Conservation (phyloP, 2,797 vertebrate species). For the Thamnophis elegans region DNA sequence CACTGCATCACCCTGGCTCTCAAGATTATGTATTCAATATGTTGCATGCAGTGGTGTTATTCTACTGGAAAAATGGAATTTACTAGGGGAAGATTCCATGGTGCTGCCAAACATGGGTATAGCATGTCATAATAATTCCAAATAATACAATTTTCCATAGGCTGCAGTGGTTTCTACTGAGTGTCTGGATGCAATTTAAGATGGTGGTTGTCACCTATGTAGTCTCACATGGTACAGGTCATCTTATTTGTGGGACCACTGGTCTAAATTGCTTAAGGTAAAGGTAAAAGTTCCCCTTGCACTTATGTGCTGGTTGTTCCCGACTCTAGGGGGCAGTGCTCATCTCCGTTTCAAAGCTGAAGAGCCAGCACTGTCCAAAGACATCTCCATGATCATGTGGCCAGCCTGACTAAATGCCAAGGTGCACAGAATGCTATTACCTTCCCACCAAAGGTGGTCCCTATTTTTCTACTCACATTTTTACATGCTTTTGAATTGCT, state of each 20-base stretch:
- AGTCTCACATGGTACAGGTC: not conserved
- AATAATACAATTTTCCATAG: not conserved
- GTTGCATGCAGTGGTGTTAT: not conserved
- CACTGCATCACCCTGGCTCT: not conserved
- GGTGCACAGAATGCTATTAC: no score
- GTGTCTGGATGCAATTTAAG: not conserved
- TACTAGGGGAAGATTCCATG: not conserved
- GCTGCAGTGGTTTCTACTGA: not conserved
- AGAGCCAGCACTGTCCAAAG: no score
- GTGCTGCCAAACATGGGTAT: not conserved
- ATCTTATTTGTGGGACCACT: not conserved
- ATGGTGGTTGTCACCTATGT: not conserved
- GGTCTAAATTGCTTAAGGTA: not conserved
- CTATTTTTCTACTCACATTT: no score
- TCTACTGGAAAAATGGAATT: not conserved
- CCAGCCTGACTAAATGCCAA: no score
- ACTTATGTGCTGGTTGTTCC: no score
- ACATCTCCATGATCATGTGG: no score
- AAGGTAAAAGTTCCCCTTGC: no score
- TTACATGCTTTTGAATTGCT: no score
- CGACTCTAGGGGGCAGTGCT: no score
- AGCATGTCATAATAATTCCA: not conserved
- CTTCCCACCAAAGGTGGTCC: no score
- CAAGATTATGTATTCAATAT: not conserved
- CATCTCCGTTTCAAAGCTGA: no score